A percentile compares a stretch with the other conserved stretches of the same genome.
Evolutionary conservation across 2,888 invertebrate species (phyloP).

Genomic region (Anoplius nigerrimus): DNA sequence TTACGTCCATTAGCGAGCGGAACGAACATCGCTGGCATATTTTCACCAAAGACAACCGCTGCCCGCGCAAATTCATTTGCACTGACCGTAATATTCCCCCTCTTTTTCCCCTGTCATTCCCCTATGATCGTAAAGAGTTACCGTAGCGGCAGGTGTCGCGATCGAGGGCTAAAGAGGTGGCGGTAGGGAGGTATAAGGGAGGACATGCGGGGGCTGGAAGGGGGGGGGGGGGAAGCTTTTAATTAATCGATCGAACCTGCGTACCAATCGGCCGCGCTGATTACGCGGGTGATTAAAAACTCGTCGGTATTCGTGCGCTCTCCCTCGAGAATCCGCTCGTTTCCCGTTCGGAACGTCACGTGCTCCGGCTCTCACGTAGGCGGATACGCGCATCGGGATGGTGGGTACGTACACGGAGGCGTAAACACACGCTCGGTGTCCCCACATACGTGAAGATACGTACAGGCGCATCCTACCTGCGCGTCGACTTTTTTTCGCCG

Average conservation of each 20-base stretch:
- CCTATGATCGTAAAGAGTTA: too few species aligned
- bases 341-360: not conserved
- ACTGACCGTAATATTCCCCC: too few species aligned
- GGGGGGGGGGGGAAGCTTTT: not conserved
- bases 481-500: not conserved
- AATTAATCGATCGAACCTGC: constrained; percentile 15
- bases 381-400: too few species aligned
- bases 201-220: not conserved
- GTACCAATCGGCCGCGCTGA: constrained; percentile 17
- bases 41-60: too few species aligned
- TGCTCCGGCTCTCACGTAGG: too few species aligned
- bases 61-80: too few species aligned
- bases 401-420: too few species aligned
- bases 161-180: not conserved
- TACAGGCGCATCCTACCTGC: not conserved
- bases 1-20: too few species aligned
- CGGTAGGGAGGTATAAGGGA: not conserved
- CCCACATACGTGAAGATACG: too few species aligned
- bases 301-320: not conserved
- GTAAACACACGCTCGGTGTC: too few species aligned
- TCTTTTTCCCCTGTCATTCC: too few species aligned
- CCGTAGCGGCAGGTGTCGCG: not conserved
- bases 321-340: not conserved
- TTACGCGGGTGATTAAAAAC: constrained; percentile 18
- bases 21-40: too few species aligned